Percentiles rank a stretch among this genome's conserved stretches.
These are phyloP conservation scores for Leptopilina myrica DNA, from an alignment of 2,888 invertebrate species.

Conservation along the genomic window DNA sequence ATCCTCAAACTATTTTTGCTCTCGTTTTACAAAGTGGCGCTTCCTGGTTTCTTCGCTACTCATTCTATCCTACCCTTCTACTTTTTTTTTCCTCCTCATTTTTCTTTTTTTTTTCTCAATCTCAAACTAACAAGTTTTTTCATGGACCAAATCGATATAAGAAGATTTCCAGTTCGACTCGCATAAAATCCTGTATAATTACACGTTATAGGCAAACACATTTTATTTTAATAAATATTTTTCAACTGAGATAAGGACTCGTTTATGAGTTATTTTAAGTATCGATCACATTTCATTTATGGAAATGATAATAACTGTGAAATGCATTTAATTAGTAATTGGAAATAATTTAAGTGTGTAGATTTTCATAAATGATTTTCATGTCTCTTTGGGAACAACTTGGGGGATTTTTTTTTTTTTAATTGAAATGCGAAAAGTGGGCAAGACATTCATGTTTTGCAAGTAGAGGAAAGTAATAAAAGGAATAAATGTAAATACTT, in stretches of 20 bases:
- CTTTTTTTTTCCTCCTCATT: not conserved
- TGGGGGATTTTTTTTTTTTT: not conserved
- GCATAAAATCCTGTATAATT: conserved; percentile 21
- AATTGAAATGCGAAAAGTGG: not conserved
- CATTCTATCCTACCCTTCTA: not conserved
- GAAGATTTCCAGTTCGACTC: not conserved
- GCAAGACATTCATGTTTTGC: no score
- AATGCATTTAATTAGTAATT: not conserved
- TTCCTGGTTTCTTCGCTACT: conserved; percentile 26
- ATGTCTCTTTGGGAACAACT: not conserved
- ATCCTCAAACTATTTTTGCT: conserved; percentile 3
- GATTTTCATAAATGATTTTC: not conserved
- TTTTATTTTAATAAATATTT: conserved; percentile 1
- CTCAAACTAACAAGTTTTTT: conserved; percentile 14
- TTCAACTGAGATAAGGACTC: not conserved
- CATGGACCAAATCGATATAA: not conserved
- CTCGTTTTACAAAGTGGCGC: conserved; percentile 29
- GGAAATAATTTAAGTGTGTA: not conserved
- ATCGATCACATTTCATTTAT: not conserved
- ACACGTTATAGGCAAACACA: conserved; percentile 8
- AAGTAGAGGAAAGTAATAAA: no score
- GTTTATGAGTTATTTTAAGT: not conserved
- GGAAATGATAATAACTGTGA: not conserved
- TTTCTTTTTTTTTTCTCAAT: not conserved
- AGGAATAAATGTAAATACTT: no score